Evolutionary conservation across 2,113 vertebrate genomes (phyloP), one percentile per base, ranked within the genome.

Genomic region (Alligator mississippiensis): DNA sequence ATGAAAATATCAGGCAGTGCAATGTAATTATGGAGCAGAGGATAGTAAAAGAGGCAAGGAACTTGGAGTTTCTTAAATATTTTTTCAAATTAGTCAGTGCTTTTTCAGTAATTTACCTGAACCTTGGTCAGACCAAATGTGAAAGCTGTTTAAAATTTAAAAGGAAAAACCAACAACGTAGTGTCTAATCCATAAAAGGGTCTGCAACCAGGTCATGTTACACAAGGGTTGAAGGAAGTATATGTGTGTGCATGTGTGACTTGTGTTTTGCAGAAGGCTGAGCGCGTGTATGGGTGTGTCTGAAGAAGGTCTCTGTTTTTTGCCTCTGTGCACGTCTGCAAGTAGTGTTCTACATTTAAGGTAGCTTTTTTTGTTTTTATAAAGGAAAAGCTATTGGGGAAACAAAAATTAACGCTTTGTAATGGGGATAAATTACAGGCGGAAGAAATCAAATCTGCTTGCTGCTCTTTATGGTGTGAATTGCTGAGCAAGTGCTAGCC

Each of bases 1-100:
- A 98, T 99, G 99, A 99, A 99, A 99, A 99, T 99, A 99, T 98
- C 98, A 98, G 98, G 96, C 98, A 98, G 97, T 97, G 98, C 98
- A 98, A 98, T 99, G 98, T 99, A 99, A 99, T 99, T 99, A 99
- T 98, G 98, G 98, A 98, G 98, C 98, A 98, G 97, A 96, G 97
- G 96, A 96, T 97, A 96, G 98, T 96, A 98, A 98, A 98, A 98
- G 97, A 97, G 96, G 97, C 96, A 97, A 96, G 97, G 90, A 98
- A 98, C 97, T 98, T 95, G 95, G 97, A 98, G 96, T 97, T 97
- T 96, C 98, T 98, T 97, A 97, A 97, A 96, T 97, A 97, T 98
- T 97, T 95, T 97, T 97, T 98, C 94, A 97, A 98, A 98, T 98
- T 98, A 98, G 97, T 94, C 2, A 0, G 59, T 85, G 88, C 21